Conservation (phyloP, 2,888 invertebrate genomes). For the Papilio gigon region DNA sequence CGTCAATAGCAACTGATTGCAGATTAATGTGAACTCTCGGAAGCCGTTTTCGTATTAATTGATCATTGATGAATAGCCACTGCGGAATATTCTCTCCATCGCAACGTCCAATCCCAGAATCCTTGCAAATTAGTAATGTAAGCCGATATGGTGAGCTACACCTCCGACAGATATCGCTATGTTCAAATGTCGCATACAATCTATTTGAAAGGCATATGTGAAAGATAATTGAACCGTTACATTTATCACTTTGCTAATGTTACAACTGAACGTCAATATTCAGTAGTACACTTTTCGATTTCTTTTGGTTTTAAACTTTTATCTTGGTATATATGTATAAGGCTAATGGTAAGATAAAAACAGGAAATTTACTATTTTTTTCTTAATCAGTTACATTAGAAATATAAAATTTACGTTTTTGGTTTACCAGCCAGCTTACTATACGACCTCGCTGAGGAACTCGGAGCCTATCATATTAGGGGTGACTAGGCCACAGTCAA, state of each 20-base stretch:
- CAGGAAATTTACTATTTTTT: too few relatives aligned
- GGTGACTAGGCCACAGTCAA: too few relatives aligned
- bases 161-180: background rate
- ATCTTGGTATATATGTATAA: too few relatives aligned
- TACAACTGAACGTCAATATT: background rate
- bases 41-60: conserved; percentile 18
- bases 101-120: background rate
- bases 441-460: too few relatives aligned
- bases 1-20: background rate
- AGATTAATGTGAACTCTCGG: conserved; percentile 5
- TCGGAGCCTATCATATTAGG: too few relatives aligned
- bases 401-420: too few relatives aligned
- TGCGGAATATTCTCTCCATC: conserved; percentile 23
- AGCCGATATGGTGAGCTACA: conserved; percentile 3
- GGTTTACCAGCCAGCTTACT: too few relatives aligned
- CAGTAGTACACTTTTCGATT: too few relatives aligned
- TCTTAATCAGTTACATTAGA: too few relatives aligned
- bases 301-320: too few relatives aligned
- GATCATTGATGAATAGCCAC: conserved; percentile 16
- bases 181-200: conserved; percentile 3
- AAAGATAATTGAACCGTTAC: background rate
- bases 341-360: too few relatives aligned
- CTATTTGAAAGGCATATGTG: background rate
- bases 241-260: background rate
- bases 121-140: conserved; percentile 25